A percentile compares a stretch with the other conserved stretches of the same genome.
Conservation (phyloP, 23 tunicate species). For the Trididemnum miniatum region DNA sequence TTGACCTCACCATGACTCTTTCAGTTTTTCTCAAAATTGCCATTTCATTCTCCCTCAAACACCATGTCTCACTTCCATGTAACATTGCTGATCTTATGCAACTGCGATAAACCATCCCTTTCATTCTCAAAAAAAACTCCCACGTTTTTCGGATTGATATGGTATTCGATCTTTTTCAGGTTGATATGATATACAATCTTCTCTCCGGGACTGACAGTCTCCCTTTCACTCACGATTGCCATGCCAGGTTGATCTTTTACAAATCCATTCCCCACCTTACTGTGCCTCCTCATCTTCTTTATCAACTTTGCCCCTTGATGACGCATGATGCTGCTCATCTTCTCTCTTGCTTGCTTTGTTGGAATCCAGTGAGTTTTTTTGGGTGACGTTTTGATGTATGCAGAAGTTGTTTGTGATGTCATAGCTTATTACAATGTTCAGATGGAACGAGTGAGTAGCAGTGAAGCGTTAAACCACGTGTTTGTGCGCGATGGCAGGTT, state of each 20-base stretch:
- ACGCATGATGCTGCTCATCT: slow-evolving; percentile 80
- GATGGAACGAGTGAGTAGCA: slow-evolving; percentile 51
- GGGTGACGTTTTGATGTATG: no score
- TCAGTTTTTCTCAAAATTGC: no score
- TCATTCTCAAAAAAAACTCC: no score
- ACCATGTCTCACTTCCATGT: no score
- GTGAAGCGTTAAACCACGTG: slow-evolving; percentile 73
- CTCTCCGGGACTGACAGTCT: slow-evolving; percentile 24
- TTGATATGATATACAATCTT: slow-evolving; percentile 66
- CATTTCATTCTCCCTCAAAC: no score
- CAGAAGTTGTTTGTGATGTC: no score
- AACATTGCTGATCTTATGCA: no score
- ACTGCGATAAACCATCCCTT: no score
- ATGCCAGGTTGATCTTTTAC: slow-evolving; percentile 34
- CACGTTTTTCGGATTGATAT: no score
- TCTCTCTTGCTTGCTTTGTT: slow-evolving; percentile 55
- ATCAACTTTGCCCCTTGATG: slow-evolving; percentile 66
- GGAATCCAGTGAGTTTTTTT: slow-evolving; percentile 88
- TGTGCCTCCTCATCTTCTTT: slow-evolving; percentile 52
- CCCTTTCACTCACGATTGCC: slow-evolving; percentile 28
- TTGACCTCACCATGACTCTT: no score
- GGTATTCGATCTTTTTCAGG: no score
- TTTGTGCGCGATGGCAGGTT: slow-evolving; percentile 71
- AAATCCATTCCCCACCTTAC: slow-evolving; percentile 25
- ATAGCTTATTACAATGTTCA: slow-evolving; percentile 18